These are phyloP conservation scores for Rallus crepitans DNA, from an alignment of 2,797 vertebrate genomes.

Conservation along the genomic window DNA sequence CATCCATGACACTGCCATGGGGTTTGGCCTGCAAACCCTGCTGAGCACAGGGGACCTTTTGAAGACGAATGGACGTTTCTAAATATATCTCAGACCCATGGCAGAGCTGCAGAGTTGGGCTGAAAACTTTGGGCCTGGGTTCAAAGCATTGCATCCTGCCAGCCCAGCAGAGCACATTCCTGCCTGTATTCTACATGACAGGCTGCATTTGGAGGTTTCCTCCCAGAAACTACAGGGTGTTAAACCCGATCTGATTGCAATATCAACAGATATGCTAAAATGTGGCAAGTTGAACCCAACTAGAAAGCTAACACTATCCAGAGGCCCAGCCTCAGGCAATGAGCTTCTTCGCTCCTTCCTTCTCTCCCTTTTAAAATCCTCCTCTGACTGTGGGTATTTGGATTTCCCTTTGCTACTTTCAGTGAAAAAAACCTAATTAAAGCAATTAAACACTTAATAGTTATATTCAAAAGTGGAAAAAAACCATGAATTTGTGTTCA, in stretches of 20 bases:
- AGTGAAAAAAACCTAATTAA: background rate
- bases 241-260: background rate
- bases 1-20: rapidly evolving
- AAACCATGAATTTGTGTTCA: background rate
- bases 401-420: background rate
- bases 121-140: background rate
- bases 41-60: background rate
- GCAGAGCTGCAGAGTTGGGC: background rate
- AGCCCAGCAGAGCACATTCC: background rate
- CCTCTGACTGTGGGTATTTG: background rate
- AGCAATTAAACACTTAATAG: background rate
- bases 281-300: background rate
- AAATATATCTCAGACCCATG: background rate
- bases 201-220: background rate
- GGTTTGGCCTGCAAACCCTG: background rate
- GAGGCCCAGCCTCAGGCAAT: background rate
- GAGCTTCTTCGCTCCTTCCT: background rate
- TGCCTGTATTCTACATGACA: rapidly evolving
- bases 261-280: background rate
- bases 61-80: background rate
- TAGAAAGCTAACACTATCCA: background rate
- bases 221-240: background rate
- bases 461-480: background rate
- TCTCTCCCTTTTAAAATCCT: background rate
- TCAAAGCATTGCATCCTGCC: background rate